Evolutionary conservation across 2,113 vertebrate species (phyloP), one percentile per base, ranked within the genome.

Genomic region (Malaclemys terrapin): DNA sequence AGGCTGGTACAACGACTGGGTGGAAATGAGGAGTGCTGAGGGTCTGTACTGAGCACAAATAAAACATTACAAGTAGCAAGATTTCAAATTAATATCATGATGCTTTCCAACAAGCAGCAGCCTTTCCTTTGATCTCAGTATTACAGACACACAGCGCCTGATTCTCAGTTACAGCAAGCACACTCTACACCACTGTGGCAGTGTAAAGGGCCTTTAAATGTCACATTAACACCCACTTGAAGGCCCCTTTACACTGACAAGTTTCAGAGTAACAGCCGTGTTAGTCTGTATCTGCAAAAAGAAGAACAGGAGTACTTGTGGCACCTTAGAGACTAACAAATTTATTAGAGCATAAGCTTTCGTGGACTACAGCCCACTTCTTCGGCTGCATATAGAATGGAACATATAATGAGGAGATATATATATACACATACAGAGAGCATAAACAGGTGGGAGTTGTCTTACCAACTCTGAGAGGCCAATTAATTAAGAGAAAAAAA

Each of bases 61-160:
- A 84, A 92, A 96, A 95, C 94, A 86, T 65, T 83, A 91, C 50
- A 94, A 89, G 85, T 84, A 45, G 57, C 50, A 84, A 90, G 35
- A 24, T 93, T 95, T 90, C 85, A 81, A 91, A 93, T 95, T 79
- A 95, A 93, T 80, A 72, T 95, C 84, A 84, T 20, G 65, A 90
- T 87, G 65, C 65, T 62, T 92, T 81, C 88, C 83, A 88, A 91
- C 95, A 91, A 90, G 54, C 76, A 69, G 75, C 27, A 0, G 65
- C 35, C 54, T 72, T 94, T 87, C 47, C 75, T 94, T 91, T 93
- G 75, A 95, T 96, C 92, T 92, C 69, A 31, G 84, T 59, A 95
- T 90, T 95, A 95, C n/a, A 95, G 59, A 52, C 79, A 95, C 22
- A 1, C 3, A 2, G 50, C n/a, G 9, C 27, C 82, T 54, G 76